Percentiles rank a stretch among this genome's conserved stretches.
These are phyloP conservation scores for Enteromius argenteus DNA, from an alignment of 2,797 vertebrate genomes.

Conservation along the genomic window DNA sequence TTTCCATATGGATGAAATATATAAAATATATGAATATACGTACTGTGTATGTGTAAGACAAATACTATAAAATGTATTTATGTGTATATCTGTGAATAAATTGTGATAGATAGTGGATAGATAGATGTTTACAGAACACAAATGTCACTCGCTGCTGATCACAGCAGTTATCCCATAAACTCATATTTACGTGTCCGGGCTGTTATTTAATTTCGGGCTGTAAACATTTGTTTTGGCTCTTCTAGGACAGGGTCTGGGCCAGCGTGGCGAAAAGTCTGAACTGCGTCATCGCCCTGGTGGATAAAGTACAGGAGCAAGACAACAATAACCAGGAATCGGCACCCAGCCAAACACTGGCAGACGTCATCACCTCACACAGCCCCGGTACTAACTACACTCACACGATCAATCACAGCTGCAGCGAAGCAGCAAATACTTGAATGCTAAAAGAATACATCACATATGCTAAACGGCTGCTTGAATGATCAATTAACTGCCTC, in stretches of 20 bases:
- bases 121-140: neutral
- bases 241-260: constrained; percentile 97
- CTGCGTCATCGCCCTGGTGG: constrained; percentile 94
- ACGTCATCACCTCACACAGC: constrained; percentile 82
- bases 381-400: constrained; percentile 76
- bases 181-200: neutral
- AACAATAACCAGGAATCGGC: constrained; percentile 68
- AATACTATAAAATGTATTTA: no score
- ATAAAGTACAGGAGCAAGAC: constrained; percentile 89
- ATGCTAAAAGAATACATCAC: neutral
- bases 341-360: constrained; percentile 77
- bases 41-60: no score
- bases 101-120: no score
- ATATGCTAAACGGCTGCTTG: neutral
- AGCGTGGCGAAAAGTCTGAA: constrained; percentile 94
- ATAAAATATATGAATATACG: no score
- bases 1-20: no score
- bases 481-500: neutral
- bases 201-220: neutral
- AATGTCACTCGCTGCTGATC: neutral
- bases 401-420: neutral
- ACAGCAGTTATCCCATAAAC: neutral
- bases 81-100: no score
- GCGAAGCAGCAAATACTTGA: neutral
- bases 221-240: constrained; percentile 66